Evolutionary conservation across 2,113 vertebrate species (phyloP).

Genomic region (Seriola aureovittata): DNA sequence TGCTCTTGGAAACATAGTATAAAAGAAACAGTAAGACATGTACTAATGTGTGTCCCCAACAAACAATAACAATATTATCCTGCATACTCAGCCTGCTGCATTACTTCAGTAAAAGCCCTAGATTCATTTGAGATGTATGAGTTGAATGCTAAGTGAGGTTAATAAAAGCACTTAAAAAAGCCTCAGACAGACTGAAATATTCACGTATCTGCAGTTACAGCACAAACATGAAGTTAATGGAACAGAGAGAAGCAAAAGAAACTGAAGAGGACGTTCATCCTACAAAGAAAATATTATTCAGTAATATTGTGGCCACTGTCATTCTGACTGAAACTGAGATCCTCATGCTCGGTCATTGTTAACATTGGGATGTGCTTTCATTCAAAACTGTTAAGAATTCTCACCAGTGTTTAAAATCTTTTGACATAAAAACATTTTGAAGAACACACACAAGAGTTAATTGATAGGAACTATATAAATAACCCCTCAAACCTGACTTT

Average conservation of each 20-base stretch:
- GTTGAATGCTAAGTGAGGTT: slow-evolving; percentile 22
- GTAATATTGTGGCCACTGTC: slow-evolving; percentile 7
- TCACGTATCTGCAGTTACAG: slow-evolving; percentile 13
- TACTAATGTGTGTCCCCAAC: slow-evolving; percentile 2
- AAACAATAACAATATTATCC: slow-evolving; percentile 11
- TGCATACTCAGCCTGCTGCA: slow-evolving; percentile 34
- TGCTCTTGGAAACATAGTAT: slow-evolving; percentile 24
- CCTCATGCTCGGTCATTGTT: slow-evolving; percentile 17
- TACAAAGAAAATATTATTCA: slow-evolving; percentile 10
- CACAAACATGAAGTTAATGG: slow-evolving; percentile 16
- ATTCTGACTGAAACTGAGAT: slow-evolving; percentile 16
- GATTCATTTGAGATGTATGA: slow-evolving; percentile 26
- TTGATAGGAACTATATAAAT: slow-evolving; percentile 44
- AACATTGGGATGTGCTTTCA: slow-evolving; percentile 34
- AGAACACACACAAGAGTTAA: slow-evolving; percentile 18
- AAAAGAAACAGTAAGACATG: slow-evolving; percentile 34
- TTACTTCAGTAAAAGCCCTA: slow-evolving; percentile 33
- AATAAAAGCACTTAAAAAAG: slow-evolving; percentile 61
- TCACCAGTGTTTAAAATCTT: slow-evolving; percentile 37
- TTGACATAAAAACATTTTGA: slow-evolving; percentile 56
- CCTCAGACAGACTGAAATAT: slow-evolving; percentile 25
- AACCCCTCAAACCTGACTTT: slow-evolving; percentile 37
- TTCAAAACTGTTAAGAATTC: slow-evolving; percentile 41
- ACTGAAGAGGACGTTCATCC: not conserved
- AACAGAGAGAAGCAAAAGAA: slow-evolving; percentile 11